Evolutionary conservation across 2,888 invertebrate species (phyloP), one percentile per base, ranked within the genome.

Genomic region (Melanchra persicariae): DNA sequence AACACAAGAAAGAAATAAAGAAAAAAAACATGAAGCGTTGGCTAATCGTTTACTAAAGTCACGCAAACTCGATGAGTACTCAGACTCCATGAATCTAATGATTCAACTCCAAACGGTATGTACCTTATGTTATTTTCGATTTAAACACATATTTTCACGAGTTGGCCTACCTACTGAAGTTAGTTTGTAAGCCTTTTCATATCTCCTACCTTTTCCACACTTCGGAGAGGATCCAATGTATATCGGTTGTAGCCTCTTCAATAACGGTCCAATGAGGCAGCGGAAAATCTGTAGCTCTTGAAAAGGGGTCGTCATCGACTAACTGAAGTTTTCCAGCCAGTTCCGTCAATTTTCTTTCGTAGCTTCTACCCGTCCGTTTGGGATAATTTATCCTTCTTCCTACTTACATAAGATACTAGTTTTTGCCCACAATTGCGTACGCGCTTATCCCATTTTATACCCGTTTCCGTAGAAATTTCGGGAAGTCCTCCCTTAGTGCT

Each of bases 291-390:
- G 1, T 26, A 66, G 17, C 26, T 49, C 24, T 66, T 65, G n/a
- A 65, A 65, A 47, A 66, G 65, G 17, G 65, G 65, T 65, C 47
- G 26, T 65, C 66, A 66, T 47, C 34, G 17, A 7, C 12, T 19
- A 49, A n/a, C n/a, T 22, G 17, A 66, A 67, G 26, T 67, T 67
- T 26, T n/a, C n/a, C 12, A 17, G 9, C 4, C 5, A 37, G 37
- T 65, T 65, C n/a, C n/a, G 10, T n/a, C 24, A 37, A 15, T 47
- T 47, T 47, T 37, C 65, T 37, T 0, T 59, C 12, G 8, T 17
- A 43, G 4, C 34, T 34, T 7, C n/a, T 55, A 54, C 19, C 2
- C 4, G 19, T 30, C 9, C 17, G 12, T 34, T 62, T 51, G 34
- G n/a, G n/a, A n/a, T n/a, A n/a, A n/a, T n/a, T n/a, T n/a, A n/a